phyloP scores from a whole-genome alignment of 2,113 vertebrate species.

The Xiphorhynchus elegans region DNA sequence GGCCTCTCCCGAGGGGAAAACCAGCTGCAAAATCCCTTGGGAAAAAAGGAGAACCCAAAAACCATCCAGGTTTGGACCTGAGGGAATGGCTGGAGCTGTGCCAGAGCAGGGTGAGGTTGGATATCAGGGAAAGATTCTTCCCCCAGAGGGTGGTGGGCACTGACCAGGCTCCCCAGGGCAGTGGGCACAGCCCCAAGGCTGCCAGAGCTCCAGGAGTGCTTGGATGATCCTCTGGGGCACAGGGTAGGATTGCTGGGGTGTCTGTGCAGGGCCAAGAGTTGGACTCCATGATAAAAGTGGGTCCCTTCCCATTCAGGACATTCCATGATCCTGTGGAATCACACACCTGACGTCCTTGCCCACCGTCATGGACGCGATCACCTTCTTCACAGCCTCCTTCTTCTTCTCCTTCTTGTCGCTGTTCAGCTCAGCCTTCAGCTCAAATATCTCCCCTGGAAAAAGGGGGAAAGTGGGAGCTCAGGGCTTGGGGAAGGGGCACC shows the following conservation, averaged over 20 bases:
- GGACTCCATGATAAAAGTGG: background rate
- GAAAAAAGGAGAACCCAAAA: background rate
- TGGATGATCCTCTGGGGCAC: background rate
- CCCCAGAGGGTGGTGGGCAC: background rate
- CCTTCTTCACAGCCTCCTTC: constrained; percentile 98
- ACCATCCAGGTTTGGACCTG: background rate
- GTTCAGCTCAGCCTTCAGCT: constrained; percentile 97
- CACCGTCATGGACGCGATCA: constrained; percentile 98
- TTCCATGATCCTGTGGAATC: background rate
- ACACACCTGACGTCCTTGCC: constrained; percentile 96
- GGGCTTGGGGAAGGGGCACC: too few relatives aligned
- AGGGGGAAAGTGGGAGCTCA: background rate
- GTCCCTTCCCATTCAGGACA: background rate
- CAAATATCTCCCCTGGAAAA: constrained; percentile 93
- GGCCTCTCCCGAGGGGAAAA: accelerated
- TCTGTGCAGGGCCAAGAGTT: background rate
- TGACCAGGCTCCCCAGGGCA: background rate
- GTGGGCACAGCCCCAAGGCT: background rate
- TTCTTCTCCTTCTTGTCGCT: constrained; percentile 99
- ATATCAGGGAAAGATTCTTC: background rate
- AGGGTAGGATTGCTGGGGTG: background rate
- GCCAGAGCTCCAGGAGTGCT: background rate
- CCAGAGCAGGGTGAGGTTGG: background rate
- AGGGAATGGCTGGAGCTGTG: background rate
- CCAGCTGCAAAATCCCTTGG: background rate